These are phyloP conservation scores for Lagocephalus sceleratus DNA, from an alignment of 2,797 vertebrate genomes.

Conservation along the genomic window DNA sequence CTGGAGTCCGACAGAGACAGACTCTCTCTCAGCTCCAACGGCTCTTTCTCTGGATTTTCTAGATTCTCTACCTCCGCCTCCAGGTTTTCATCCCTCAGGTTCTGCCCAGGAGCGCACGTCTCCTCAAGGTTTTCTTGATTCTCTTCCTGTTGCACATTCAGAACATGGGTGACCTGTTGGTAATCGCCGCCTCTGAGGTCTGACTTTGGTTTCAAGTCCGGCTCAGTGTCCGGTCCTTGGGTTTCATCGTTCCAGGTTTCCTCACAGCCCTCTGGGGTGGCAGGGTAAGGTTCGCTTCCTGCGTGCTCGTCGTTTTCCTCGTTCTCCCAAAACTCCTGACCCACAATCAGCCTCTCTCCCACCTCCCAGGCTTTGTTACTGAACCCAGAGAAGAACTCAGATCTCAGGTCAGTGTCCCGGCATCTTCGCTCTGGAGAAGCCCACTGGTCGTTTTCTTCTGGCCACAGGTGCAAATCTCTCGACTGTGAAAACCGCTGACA, in stretches of 20 bases:
- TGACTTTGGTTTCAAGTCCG: conserved; percentile 23
- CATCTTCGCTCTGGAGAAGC: conserved; percentile 68
- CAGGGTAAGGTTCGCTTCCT: conserved; percentile 74
- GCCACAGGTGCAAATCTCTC: conserved; percentile 67
- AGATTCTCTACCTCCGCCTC: too few species aligned
- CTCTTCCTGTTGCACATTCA: conserved; percentile 72
- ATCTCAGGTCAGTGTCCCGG: conserved; percentile 66
- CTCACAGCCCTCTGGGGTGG: conserved; percentile 48
- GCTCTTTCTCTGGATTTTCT: conserved; percentile 71
- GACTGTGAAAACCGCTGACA: conserved; percentile 66
- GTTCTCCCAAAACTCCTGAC: conserved; percentile 72
- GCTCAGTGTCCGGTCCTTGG: conserved; percentile 35
- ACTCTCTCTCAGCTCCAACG: conserved; percentile 28
- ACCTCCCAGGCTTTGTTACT: conserved; percentile 65
- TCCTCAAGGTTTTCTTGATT: conserved; percentile 70
- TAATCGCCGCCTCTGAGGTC: conserved; percentile 24
- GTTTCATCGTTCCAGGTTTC: conserved; percentile 68
- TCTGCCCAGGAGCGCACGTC: conserved; percentile 30
- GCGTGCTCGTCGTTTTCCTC: conserved; percentile 80
- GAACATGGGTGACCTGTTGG: conserved; percentile 23
- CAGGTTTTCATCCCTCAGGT: conserved; percentile 69
- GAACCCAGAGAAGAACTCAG: conserved; percentile 72
- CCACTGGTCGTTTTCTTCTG: conserved; percentile 80
- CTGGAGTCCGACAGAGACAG: conserved; percentile 25
- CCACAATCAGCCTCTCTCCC: conserved; percentile 60